A percentile compares a stretch with the other conserved stretches of the same genome.
Evolutionary conservation across 1,140 invertebrate genomes (phyloP).

Genomic region (Lucilia sericata): DNA sequence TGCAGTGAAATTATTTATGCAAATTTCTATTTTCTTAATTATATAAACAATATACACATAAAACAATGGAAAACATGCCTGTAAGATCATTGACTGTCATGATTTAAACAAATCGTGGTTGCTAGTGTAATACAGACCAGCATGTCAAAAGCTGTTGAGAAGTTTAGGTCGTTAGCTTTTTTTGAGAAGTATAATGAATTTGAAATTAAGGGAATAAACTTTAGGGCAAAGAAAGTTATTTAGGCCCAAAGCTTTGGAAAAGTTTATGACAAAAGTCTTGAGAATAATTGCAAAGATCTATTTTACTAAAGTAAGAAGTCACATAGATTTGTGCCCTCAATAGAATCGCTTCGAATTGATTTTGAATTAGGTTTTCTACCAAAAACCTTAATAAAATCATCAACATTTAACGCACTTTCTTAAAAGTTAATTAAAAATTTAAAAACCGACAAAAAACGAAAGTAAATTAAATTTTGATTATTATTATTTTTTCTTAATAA

Average conservation of each 20-base stretch:
- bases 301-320: too few species aligned
- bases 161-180: not conserved
- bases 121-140: not conserved
- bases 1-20: not conserved
- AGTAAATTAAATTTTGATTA: not conserved
- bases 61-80: not conserved
- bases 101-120: not conserved
- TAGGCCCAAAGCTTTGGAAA: not conserved
- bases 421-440: not conserved
- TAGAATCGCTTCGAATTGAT: too few species aligned
- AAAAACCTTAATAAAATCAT: too few species aligned
- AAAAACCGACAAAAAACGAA: not conserved
- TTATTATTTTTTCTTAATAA: too few species aligned
- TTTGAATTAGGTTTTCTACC: too few species aligned
- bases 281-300: too few species aligned
- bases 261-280: not conserved
- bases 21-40: conserved; percentile 6
- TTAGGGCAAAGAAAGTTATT: not conserved
- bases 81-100: not conserved
- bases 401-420: too few species aligned
- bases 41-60: not conserved
- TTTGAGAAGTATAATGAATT: not conserved
- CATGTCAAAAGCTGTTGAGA: not conserved
- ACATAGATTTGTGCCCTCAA: too few species aligned
- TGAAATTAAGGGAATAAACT: not conserved